Percentiles rank a stretch among this genome's conserved stretches.
phyloP scores from a whole-genome alignment of 1,140 invertebrate species.

The Caenorhabditis remanei region DNA sequence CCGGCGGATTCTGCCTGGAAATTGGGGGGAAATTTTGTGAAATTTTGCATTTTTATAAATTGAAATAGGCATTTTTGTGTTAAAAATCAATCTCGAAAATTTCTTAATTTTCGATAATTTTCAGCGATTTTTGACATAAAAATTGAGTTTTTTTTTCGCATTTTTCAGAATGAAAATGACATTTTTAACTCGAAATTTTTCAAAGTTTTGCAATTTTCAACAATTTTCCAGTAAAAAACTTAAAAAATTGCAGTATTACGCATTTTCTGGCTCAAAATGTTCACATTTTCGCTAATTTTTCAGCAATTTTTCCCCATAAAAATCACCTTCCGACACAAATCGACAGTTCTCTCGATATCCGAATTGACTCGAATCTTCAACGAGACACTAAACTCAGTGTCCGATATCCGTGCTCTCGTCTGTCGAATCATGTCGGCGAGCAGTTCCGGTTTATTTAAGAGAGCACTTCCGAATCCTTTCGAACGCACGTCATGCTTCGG shows the following conservation, averaged over 20 bases:
- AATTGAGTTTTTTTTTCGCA: background rate
- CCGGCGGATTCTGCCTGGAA: conserved; percentile 86
- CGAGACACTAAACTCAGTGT: conserved; percentile 60
- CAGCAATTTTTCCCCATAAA: no score
- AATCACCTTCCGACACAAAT: conserved; percentile 82
- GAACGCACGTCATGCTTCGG: conserved; percentile 88
- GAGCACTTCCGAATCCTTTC: conserved; percentile 88
- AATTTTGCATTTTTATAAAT: background rate
- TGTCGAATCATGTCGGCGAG: conserved; percentile 80
- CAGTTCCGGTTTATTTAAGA: conserved; percentile 87
- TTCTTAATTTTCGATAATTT: background rate
- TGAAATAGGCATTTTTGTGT: background rate
- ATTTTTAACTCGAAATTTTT: no score
- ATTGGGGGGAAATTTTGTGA: background rate
- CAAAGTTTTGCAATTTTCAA: no score
- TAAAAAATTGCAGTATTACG: no score
- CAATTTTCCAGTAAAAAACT: background rate
- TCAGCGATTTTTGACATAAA: background rate
- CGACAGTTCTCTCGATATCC: conserved; percentile 81
- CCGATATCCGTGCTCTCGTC: conserved; percentile 60
- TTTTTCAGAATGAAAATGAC: no score
- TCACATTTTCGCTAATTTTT: no score
- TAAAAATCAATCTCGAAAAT: background rate
- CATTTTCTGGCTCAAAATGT: no score
- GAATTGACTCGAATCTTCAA: conserved; percentile 65